A percentile compares a stretch with the other conserved stretches of the same genome.
Evolutionary conservation across 2,797 vertebrate species (phyloP).

Genomic region (Centropyge bicolor): DNA sequence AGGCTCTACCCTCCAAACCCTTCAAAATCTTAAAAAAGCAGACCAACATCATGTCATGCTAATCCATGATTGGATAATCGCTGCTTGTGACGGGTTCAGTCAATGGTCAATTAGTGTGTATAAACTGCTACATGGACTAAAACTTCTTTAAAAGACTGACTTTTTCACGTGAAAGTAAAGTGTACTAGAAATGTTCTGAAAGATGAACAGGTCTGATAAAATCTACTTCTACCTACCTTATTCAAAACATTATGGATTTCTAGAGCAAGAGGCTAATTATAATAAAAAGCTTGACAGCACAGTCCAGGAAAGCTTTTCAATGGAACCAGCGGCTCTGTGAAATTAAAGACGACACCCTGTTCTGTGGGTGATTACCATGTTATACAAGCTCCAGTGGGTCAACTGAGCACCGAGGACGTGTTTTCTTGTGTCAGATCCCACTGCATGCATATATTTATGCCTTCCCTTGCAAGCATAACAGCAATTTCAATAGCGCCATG

Average conservation of each 20-base stretch:
- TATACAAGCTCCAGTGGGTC: conserved; percentile 56
- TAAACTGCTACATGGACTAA: neutral
- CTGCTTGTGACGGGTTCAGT: too few relatives aligned
- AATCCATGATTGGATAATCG: too few relatives aligned
- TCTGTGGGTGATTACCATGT: conserved; percentile 53
- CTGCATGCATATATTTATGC: conserved; percentile 60
- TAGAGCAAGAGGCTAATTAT: conserved; percentile 11
- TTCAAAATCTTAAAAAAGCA: too few relatives aligned
- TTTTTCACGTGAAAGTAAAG: neutral
- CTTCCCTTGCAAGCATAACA: conserved; percentile 44
- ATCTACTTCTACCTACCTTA: neutral
- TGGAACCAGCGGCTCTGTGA: conserved; percentile 31
- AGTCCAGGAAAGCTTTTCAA: conserved; percentile 37
- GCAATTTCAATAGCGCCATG: conserved; percentile 26
- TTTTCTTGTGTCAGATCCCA: conserved; percentile 48
- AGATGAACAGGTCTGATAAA: conserved; percentile 6
- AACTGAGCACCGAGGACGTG: conserved; percentile 5
- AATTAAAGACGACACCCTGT: conserved; percentile 24
- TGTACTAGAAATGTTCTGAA: neutral
- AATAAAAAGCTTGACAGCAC: conserved; percentile 26
- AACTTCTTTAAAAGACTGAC: neutral
- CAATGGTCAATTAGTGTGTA: neutral
- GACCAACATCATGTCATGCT: too few relatives aligned
- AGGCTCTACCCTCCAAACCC: too few relatives aligned
- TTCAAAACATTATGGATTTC: conserved; percentile 19